Base-by-base conservation (phyloP, 1,140 invertebrate species). In the Diachasma alloeum region DNA sequence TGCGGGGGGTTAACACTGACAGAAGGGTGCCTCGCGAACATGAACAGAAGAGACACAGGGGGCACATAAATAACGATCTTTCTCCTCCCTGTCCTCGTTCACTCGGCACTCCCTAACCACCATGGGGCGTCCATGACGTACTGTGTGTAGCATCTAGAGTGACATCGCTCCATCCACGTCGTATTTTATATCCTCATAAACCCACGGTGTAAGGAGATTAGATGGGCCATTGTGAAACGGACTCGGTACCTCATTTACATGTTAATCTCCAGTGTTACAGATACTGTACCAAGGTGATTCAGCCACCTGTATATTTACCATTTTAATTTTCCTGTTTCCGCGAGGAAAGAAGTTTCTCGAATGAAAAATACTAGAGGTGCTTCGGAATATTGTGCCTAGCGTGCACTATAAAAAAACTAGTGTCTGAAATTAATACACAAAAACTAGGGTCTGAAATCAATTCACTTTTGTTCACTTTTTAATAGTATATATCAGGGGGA, bases 171-270 rank as follows among this genome's bases (percentile, higher is more conserved):
- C 81, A 79, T 83, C 81, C 83, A 82, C 78, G 85, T 86, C 84
- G 84, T 85, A 86, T 84, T 87, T 87, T 83, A 83, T 68, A 68
- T 68, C 66, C 66, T 68, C 36, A 68, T 68, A 75, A 81, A 68
- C 36, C 31, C 26, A 39, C 66, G 36, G 17, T 70, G 82, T 86
- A 84, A 86, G 81, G 81, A 86, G 83, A 87, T 87, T 86, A 87
- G 80, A 80, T 80, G 77, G 48, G 78, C 74, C 83, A 84, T 86
- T 86, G 84, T 84, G 83, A 83, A 79, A 77, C 73, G 74, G 63
- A 76, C 78, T 84, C 79, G 37, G n/a, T 79, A 81, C 77, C 80
- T 83, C 85, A 85, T 86, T 86, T 84, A 82, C 84, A 86, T 86
- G 84, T 82, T 86, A 87, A 86, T 86, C 82, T 42, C 78, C 76